Evolutionary conservation across 2,113 vertebrate genomes (phyloP), one percentile per base, ranked within the genome.

Genomic region (Xiphorhynchus elegans): DNA sequence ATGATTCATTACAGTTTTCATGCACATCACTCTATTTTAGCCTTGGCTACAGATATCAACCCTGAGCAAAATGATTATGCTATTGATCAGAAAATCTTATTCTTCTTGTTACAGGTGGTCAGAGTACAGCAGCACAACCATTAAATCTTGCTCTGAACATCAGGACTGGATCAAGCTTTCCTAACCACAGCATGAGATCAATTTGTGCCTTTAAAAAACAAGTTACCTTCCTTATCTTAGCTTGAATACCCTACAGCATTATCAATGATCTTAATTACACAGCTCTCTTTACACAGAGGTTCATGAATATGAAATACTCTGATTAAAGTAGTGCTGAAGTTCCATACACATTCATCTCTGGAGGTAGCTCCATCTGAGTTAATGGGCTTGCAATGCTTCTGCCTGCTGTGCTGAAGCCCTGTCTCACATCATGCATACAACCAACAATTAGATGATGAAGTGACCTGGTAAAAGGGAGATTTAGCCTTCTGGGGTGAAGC

Each of bases 221-320:
- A 87, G 75, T 89, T 69, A 76, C 42, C 79, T 74, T 72, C 58
- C 77, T 93, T 81, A 88, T 88, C 93, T 91, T 87, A 88, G 59
- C 56, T 56, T 29, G 33, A 88, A 73, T 81, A 83, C 56, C 84
- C 76, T 58, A 26, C 68, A 92, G 78, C 33, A 66, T 87, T 87
- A 93, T 40, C 60, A 94, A 90, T n/a, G 14, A 63, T 77, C 79
- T 81, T 90, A 80, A 94, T 96, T 86, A 93, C 83, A 26, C 67
- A 79, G 77, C 40, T 83, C 64, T 59, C 60, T 53, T 70, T 93
- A 84, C 77, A 78, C 35, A 85, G 23, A 56, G 37, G 31, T 3
- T 94, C 93, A 94, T 90, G 87, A 91, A 94, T 87, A 94, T 44
- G 17, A 93, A 94, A 67, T 6, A 49, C 31, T 70, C 67, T 76